phyloP scores from a whole-genome alignment of 1,140 invertebrate genomes.

The Drosophila tropicalis region DNA sequence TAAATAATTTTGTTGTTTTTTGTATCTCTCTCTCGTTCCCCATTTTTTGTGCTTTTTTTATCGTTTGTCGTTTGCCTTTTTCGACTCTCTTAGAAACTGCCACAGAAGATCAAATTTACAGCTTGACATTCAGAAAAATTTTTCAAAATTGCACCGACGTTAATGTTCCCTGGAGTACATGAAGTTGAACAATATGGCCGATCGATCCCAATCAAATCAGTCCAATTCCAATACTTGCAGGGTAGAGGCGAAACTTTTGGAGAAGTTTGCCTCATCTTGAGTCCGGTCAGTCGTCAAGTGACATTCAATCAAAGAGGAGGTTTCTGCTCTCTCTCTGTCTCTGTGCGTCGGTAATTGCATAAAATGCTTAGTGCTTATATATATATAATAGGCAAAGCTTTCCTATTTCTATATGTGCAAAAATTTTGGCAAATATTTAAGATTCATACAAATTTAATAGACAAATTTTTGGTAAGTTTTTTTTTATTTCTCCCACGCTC shows the following conservation, averaged over 20 bases:
- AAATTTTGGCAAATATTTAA: conserved; percentile 1
- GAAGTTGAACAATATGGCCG: too few species aligned
- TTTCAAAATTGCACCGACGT: not conserved
- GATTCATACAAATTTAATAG: not conserved
- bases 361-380: conserved; percentile 10
- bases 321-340: not conserved
- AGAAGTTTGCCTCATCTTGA: too few species aligned
- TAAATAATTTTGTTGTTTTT: conserved; percentile 24
- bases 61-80: not conserved
- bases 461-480: conserved; percentile 7
- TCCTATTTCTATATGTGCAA: conserved; percentile 5
- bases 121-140: not conserved
- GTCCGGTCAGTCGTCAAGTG: not conserved
- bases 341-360: not conserved
- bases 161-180: not conserved
- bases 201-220: too few species aligned
- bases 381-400: conserved; percentile 4
- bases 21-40: not conserved
- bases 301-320: not conserved
- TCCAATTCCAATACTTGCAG: not conserved
- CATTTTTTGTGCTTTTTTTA: not conserved
- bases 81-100: not conserved
- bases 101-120: conserved; percentile 5
- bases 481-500: not conserved
- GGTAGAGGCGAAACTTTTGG: not conserved